Evolutionary conservation across 2,888 invertebrate genomes (phyloP), one percentile per base, ranked within the genome.

Genomic region (Noctuana brunneofusca): DNA sequence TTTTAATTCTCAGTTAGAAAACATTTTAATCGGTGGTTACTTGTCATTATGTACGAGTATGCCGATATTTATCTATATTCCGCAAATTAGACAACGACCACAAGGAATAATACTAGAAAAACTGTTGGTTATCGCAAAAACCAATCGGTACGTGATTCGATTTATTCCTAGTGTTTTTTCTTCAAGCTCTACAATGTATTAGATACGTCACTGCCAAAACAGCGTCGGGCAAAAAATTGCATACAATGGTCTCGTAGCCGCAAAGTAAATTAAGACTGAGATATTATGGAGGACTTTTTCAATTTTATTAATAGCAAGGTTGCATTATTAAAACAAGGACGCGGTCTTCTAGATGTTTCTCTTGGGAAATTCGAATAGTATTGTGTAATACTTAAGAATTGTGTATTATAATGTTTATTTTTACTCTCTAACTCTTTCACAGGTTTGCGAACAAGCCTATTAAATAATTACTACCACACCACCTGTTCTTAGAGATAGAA

Each of bases 111-210:
- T 65, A 66, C 69, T 69, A 64, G 68, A 67, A 75, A 79, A 80
- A 78, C 75, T 76, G 71, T 74, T 69, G 73, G 72, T 77, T 81
- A 81, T 83, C 79, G 69, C 72, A 78, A 81, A 80, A 86, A 81
- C 76, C 78, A 79, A 87, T 84, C 77, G 71, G 73, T 78, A 87
- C 88, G 87, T 87, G 88, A 86, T 84, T 88, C 84, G 79, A 88
- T 89, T 87, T 83, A 79, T 80, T 81, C 75, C 70, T 76, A 75
- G 76, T 76, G 76, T 76, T 65, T 75, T 83, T 84, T 83, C 83
- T 82, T 54, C 53, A 50, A 60, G 50, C 63, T 66, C 65, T 64
- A 71, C 69, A 69, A 65, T 32, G 68, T 71, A 75, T 79, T 72
- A 76, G 79, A 80, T 81, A 83, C 78, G 75, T 72, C 70, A 76